A percentile compares a stretch with the other conserved stretches of the same genome.
Conservation (phyloP, 2,797 vertebrate species). For the Acanthurus leucopareius region DNA sequence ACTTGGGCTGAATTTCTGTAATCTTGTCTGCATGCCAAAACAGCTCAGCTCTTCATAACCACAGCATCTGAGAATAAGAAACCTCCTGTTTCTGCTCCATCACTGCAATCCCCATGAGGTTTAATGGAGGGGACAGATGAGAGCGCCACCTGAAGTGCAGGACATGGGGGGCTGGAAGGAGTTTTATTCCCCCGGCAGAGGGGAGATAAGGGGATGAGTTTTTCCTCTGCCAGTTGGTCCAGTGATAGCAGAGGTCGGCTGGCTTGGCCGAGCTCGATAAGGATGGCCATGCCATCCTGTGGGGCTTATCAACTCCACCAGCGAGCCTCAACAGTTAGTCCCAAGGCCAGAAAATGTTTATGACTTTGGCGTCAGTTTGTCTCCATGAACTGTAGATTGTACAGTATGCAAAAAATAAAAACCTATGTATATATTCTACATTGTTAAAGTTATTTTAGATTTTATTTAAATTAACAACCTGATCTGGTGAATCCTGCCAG, state of each 20-base stretch:
- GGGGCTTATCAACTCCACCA: conserved; percentile 77
- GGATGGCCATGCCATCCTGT: conserved; percentile 65
- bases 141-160: conserved; percentile 52
- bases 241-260: conserved; percentile 68
- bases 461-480: background rate
- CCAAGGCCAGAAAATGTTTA: conserved; percentile 66
- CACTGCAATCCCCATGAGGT: background rate
- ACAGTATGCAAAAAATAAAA: conserved; percentile 11
- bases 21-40: conserved; percentile 42
- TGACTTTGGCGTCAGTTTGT: conserved; percentile 64
- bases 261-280: conserved; percentile 72
- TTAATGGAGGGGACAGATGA: conserved; percentile 14
- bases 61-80: conserved; percentile 14
- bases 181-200: conserved; percentile 37
- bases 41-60: background rate
- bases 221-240: conserved; percentile 46
- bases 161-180: conserved; percentile 15
- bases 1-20: conserved; percentile 34
- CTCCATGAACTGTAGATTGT: conserved; percentile 33
- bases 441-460: conserved; percentile 4
- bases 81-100: conserved; percentile 18
- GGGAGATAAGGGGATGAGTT: conserved; percentile 67
- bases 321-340: conserved; percentile 67
- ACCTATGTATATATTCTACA: background rate
- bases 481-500: background rate